Evolutionary conservation across 53 echinoderm and acorn worm species (phyloP).

Genomic region (Patiria pectinifera): DNA sequence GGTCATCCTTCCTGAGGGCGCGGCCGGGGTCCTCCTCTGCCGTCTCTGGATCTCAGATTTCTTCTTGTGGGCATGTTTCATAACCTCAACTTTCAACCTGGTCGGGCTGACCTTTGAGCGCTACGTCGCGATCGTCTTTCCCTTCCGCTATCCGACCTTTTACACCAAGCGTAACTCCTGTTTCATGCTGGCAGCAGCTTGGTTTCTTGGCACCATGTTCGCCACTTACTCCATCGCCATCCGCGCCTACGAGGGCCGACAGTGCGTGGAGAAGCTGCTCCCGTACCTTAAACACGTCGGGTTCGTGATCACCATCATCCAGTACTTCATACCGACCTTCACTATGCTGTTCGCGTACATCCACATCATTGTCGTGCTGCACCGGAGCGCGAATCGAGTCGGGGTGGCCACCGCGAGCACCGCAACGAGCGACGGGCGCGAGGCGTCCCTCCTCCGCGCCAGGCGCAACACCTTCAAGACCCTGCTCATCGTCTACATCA

Average conservation of each 20-base stretch:
- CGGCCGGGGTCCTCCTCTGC: constrained; percentile 72
- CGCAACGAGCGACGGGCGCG: not conserved
- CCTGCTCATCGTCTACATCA: constrained; percentile 48
- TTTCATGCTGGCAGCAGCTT: constrained; percentile 56
- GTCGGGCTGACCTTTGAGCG: constrained; percentile 86
- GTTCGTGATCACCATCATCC: constrained; percentile 70
- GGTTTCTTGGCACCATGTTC: constrained; percentile 70
- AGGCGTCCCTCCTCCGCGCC: not conserved
- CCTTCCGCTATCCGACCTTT: constrained; percentile 74
- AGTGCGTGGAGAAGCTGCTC: not conserved
- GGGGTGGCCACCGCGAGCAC: not conserved
- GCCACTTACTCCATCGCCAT: constrained; percentile 58
- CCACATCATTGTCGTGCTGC: constrained; percentile 64
- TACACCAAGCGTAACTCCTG: constrained; percentile 29
- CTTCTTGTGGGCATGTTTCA: constrained; percentile 82
- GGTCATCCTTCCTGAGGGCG: constrained; percentile 21
- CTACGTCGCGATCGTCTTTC: constrained; percentile 84
- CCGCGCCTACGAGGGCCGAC: not conserved
- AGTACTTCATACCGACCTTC: constrained; percentile 77
- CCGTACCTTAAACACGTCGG: constrained; percentile 17
- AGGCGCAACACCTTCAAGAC: constrained; percentile 66
- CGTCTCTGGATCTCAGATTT: constrained; percentile 85
- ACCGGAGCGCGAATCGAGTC: constrained; percentile 53
- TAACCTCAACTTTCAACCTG: constrained; percentile 89
- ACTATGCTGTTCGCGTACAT: constrained; percentile 80